Evolutionary conservation across 2,888 invertebrate species (phyloP), one percentile per base, ranked within the genome.

Genomic region (Hypomecis punctinalis): DNA sequence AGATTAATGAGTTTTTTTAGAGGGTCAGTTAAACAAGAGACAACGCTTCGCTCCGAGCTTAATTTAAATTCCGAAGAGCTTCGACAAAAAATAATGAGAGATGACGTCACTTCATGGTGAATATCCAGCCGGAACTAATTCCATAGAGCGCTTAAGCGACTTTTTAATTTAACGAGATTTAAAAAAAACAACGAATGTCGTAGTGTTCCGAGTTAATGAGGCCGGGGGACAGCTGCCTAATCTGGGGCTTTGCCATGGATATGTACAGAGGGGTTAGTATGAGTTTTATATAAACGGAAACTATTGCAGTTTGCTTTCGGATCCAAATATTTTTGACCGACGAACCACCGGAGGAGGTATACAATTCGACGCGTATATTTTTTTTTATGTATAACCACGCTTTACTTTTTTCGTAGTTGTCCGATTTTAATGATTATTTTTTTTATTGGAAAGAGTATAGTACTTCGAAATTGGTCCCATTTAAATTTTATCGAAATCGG

Each of bases 141-240:
- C 58, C 52, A 67, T 61, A 23, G 66, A 65, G 61, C 57, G 57
- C 61, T 66, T 65, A 67, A 70, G 61, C 63, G 71, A 61, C 60
- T 70, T 72, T 66, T 71, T 70, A 68, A 69, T 72, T 69, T 68
- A 69, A 68, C 66, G 68, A 68, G 68, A 70, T 69, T 70, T 23
- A 23, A 73, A 76, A 77, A 51, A 71, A 78, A 79, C 73, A 74
- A 72, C 67, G 75, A 76, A 76, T 78, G 76, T 75, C 73, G 75
- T 72, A 73, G 73, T 71, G 72, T 76, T 70, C 71, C 67, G 68
- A 66, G 58, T 65, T 68, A 73, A 71, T 65, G 67, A 74, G 70
- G 65, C 54, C 60, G 63, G 43, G 49, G 37, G 61, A 62, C 58
- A 53, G 11, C 13, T 53, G 13, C 8, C 35, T 57, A 61, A 57